Percentiles rank a stretch among this genome's conserved stretches.
phyloP scores from a whole-genome alignment of 2,113 vertebrate genomes.

The Heterotilapia buettikoferi region DNA sequence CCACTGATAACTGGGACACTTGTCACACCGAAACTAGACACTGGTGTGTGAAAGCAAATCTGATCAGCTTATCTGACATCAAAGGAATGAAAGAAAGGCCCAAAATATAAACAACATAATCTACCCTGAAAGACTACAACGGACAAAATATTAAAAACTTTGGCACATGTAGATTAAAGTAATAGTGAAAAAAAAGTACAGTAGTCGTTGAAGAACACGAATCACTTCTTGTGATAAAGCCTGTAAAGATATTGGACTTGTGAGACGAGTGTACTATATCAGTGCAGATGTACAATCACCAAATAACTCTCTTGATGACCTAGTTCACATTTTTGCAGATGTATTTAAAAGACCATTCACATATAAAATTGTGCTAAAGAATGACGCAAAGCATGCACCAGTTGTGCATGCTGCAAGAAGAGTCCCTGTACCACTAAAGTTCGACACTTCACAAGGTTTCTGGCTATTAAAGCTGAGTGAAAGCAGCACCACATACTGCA shows the following conservation, averaged over 20 bases:
- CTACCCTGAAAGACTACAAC: neutral
- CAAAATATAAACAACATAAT: neutral
- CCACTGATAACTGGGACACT: neutral
- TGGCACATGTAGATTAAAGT: neutral
- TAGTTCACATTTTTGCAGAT: neutral
- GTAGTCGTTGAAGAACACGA: neutral
- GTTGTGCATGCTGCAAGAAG: neutral
- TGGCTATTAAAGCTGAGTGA: neutral
- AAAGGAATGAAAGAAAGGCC: neutral
- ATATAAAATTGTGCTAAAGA: neutral
- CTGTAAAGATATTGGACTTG: neutral
- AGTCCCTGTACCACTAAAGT: neutral
- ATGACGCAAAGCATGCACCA: neutral
- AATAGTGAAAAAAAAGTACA: neutral
- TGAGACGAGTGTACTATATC: neutral
- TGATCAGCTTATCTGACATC: neutral
- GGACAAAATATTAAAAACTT: neutral
- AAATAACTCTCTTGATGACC: neutral
- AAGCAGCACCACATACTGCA: neutral
- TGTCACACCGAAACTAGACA: neutral
- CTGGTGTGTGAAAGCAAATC: neutral
- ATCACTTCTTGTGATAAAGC: neutral
- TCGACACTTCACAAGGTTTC: neutral
- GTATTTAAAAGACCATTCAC: neutral
- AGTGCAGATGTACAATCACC: neutral